Base-by-base conservation (phyloP, 2,113 vertebrate species). In the Prochilodus magdalenae region DNA sequence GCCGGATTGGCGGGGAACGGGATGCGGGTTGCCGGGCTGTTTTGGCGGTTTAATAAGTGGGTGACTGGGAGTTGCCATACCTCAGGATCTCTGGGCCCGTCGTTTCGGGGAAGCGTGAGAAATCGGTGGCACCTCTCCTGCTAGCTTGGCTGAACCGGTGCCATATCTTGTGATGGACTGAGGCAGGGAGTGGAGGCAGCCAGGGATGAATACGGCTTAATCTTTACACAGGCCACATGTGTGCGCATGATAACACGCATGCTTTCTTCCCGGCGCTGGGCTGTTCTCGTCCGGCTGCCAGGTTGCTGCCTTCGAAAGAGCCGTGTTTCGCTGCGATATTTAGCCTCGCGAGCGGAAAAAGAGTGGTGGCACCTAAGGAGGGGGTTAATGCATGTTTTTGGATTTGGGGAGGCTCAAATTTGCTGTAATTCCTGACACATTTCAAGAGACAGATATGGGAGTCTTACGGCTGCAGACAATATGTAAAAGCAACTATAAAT, bases 151-250 rank as follows among this genome's bases (percentile, higher is more conserved):
- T 94, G 94, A 94, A 91, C 89, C 86, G 73, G 84, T 94, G 93
- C 93, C 94, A 93, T 94, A 94, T 95, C 93, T 89, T 24, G 90
- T 93, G 93, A 94, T 93, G 93, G 93, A 92, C 93, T 93, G 92
- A 93, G 94, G 94, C 94, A 91, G 92, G 87, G 89, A 90, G 89
- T 92, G 91, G 89, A 89, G 84, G 90, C 92, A 94, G 93, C 92
- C 92, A 90, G 91, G 93, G 93, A 94, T 95, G 94, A 95, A 94
- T 94, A 93, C 92, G 86, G 94, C 94, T 94, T 95, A 95, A 95
- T 94, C 94, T 94, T 92, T 89, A 91, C 92, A 91, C 92, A 85
- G 93, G 92, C 93, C 93, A 93, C 94, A 94, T 95, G 94, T 94
- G 94, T 90, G 92, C 90, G 92, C 92, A 91, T 94, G 94, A 95